Conservation (phyloP, 2,888 invertebrate genomes). For the Eledone cirrhosa region DNA sequence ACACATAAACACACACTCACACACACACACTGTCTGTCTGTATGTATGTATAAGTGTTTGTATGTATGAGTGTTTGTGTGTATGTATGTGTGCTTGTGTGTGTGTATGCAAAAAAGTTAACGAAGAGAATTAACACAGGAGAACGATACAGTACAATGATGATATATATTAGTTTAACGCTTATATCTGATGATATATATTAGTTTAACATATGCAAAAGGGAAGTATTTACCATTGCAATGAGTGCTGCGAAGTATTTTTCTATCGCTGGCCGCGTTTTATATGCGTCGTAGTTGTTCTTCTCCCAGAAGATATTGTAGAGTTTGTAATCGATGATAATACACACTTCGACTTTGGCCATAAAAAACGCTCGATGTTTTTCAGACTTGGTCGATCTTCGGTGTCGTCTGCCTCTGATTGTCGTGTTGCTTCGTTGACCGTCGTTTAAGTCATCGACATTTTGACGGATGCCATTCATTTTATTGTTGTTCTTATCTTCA, state of each 20-base stretch:
- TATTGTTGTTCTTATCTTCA: neutral
- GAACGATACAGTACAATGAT: no score
- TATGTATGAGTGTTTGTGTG: no score
- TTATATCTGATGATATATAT: no score
- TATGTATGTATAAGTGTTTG: no score
- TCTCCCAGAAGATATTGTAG: slow-evolving; percentile 42
- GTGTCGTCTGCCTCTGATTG: neutral
- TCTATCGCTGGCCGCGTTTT: slow-evolving; percentile 42
- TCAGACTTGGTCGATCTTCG: neutral
- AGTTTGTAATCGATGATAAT: slow-evolving; percentile 51
- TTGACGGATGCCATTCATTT: neutral
- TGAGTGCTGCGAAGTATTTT: slow-evolving; percentile 48
- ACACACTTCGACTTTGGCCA: slow-evolving; percentile 44
- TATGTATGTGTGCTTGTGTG: no score
- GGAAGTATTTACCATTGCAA: slow-evolving; percentile 49
- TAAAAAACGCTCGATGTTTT: slow-evolving; percentile 3
- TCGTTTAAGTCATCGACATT: neutral
- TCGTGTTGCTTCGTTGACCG: neutral
- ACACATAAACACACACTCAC: no score
- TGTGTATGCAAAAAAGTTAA: no score
- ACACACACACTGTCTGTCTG: no score
- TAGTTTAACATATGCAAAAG: no score
- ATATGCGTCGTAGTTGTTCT: slow-evolving; percentile 37
- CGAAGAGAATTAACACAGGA: no score
- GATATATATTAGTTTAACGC: no score